Evolutionary conservation across 2,113 vertebrate genomes (phyloP).

Genomic region (Oncorhynchus kisutch): DNA sequence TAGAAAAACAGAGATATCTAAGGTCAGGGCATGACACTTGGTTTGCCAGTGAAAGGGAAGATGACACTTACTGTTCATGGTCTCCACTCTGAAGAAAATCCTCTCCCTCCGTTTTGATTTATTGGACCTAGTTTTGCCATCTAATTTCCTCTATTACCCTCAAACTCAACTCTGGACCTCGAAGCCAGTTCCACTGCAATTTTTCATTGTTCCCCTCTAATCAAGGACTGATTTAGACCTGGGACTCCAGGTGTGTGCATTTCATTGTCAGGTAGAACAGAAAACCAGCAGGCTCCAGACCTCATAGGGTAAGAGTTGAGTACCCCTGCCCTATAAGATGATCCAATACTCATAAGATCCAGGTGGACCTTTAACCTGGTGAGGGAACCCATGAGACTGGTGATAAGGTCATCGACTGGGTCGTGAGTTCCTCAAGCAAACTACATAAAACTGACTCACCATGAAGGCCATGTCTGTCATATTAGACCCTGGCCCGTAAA

Average conservation of each 20-base stretch:
- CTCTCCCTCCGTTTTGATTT: slow-evolving; percentile 39
- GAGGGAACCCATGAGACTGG: not conserved
- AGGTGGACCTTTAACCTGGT: not conserved
- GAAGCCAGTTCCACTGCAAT: too few relatives aligned
- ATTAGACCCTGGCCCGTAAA: slow-evolving; percentile 16
- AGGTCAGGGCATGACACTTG: not conserved
- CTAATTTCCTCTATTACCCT: not conserved
- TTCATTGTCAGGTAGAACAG: too few relatives aligned
- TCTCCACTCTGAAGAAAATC: slow-evolving; percentile 12
- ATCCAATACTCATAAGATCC: slow-evolving; percentile 20
- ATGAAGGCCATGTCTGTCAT: slow-evolving; percentile 9
- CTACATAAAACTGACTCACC: slow-evolving; percentile 33
- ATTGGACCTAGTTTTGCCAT: slow-evolving; percentile 23
- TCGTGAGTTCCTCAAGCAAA: slow-evolving; percentile 8
- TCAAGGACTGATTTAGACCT: too few relatives aligned
- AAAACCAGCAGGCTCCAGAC: too few relatives aligned
- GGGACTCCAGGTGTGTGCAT: too few relatives aligned
- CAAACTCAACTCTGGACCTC: too few relatives aligned
- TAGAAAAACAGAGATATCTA: too few relatives aligned
- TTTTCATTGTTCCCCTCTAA: too few relatives aligned
- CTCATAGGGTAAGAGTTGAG: too few relatives aligned
- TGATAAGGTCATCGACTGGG: slow-evolving; percentile 31
- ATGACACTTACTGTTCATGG: not conserved
- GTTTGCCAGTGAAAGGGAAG: not conserved
- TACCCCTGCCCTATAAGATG: not conserved